phyloP scores from a whole-genome alignment of 2,888 invertebrate species.

The Aphidius colemani region DNA sequence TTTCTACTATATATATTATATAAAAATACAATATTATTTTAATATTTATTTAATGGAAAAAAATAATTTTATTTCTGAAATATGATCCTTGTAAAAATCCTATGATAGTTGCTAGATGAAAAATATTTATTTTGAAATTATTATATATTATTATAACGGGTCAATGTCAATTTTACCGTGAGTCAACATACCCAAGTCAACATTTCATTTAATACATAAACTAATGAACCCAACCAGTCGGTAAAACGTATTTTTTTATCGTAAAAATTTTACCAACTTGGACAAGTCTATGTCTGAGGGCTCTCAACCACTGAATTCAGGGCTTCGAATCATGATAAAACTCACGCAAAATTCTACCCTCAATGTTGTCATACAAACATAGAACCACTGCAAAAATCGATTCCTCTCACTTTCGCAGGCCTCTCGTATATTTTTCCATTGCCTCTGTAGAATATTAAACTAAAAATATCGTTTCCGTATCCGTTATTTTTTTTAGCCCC shows the following conservation, averaged over 20 bases:
- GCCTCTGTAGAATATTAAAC: constrained; percentile 51
- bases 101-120: neutral
- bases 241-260: constrained; percentile 40
- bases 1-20: too few species aligned
- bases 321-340: neutral
- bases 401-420: constrained; percentile 19
- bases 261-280: constrained; percentile 43
- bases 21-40: neutral
- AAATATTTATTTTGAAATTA: too few species aligned
- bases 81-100: neutral
- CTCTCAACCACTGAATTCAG: constrained; percentile 28
- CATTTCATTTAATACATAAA: too few species aligned
- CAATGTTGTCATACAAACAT: constrained; percentile 3
- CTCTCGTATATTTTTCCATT: constrained; percentile 41
- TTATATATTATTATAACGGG: too few species aligned
- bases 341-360: neutral
- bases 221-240: constrained; percentile 39
- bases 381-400: constrained; percentile 12
- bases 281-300: constrained; percentile 18
- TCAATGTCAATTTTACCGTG: too few species aligned
- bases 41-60: neutral
- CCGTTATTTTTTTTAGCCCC: constrained; percentile 20
- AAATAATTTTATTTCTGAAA: neutral
- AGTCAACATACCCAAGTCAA: too few species aligned
- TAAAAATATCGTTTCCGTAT: constrained; percentile 45